Base-by-base conservation (phyloP, 2,113 vertebrate genomes). In the Hyperopisus bebe region DNA sequence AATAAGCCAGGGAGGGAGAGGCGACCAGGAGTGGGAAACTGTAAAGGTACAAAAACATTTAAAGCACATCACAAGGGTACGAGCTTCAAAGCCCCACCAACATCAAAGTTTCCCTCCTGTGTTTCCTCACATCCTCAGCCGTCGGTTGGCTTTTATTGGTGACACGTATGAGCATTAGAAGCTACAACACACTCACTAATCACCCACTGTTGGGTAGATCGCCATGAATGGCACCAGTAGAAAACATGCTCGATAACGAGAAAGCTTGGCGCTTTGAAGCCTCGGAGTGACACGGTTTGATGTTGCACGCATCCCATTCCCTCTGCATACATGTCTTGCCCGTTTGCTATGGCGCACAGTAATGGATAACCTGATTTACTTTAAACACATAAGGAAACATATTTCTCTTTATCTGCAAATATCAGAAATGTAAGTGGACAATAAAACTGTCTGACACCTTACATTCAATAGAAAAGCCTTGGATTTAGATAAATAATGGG, bases 1-100 rank as follows among this genome's bases (percentile, higher is more conserved):
- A 9, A n/a, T 2, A 13, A 47, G 90, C 11, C 31, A 62, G 3
- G 3, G 39, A 39, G 50, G 24, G 42, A 83, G 13, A 82, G 46
- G 44, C 48, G 31, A 1, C 47, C 46, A 35, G 39, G 62, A 85
- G 27, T 51, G 66, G 90, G 90, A 91, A 92, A 93, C 89, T 92
- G 88, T 92, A 91, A 89, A 91, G 93, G 92, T 90, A 91, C 15
- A 91, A 89, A 87, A 91, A 91, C 91, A 70, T 95, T 95, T 94
- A 93, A 93, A 92, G 91, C 92, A 88, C 90, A 92, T 95, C 93
- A 94, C 92, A 92, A 93, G 91, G 91, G 91, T 90, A 91, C 70
- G 46, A 93, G 90, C 94, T 95, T 94, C 94, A 95, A 94, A 95
- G 92, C 92, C 87, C 88, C 90, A n/a, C 90, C 58, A 44, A 94